Percentiles rank a stretch among this genome's conserved stretches.
Conservation (phyloP, 2,113 vertebrate species). For the Taxidea taxus region DNA sequence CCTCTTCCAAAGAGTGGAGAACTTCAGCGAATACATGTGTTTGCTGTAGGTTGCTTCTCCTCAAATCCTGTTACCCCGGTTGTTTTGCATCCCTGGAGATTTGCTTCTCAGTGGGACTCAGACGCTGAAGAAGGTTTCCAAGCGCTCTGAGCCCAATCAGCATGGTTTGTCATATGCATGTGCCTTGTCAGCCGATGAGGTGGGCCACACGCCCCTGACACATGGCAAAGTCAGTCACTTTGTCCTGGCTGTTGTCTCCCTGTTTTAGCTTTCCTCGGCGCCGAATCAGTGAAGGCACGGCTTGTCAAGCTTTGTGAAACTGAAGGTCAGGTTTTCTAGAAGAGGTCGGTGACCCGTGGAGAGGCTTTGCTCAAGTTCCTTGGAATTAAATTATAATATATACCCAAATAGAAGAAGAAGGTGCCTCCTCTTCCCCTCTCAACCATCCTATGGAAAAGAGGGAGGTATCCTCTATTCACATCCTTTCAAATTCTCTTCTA, state of each 20-base stretch:
- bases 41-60: neutral
- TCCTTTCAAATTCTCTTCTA: neutral
- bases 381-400: neutral
- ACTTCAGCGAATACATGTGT: neutral
- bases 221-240: neutral
- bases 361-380: neutral
- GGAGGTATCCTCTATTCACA: neutral
- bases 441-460: neutral
- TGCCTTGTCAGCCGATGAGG: neutral
- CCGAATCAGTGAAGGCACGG: neutral
- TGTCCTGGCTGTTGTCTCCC: neutral
- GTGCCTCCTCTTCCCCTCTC: neutral
- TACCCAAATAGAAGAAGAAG: neutral
- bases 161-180: neutral
- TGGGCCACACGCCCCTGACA: too few species aligned
- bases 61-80: neutral
- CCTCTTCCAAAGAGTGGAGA: neutral
- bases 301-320: neutral
- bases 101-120: neutral
- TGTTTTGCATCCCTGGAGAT: neutral
- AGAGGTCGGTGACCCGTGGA: neutral
- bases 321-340: neutral
- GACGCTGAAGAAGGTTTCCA: neutral
- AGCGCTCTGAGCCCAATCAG: neutral
- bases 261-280: neutral